phyloP scores from a whole-genome alignment of 2,888 invertebrate genomes.

The Amorpha juglandis region DNA sequence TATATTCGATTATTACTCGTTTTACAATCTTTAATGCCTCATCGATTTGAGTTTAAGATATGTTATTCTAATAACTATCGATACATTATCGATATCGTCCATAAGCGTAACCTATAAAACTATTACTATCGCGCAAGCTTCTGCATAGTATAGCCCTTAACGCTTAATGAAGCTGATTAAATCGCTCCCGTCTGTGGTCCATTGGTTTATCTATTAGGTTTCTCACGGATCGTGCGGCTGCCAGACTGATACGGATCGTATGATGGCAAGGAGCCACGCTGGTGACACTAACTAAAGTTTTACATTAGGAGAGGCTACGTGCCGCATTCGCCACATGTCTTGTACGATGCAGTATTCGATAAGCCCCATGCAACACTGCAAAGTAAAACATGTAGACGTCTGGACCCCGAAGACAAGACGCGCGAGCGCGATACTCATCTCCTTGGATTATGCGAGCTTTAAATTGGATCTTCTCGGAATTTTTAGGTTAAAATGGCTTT shows the following conservation, averaged over 20 bases:
- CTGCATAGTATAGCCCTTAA: slow-evolving; percentile 49
- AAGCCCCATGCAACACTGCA: slow-evolving; percentile 21
- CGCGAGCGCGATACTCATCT: slow-evolving; percentile 66
- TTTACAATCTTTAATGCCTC: slow-evolving; percentile 64
- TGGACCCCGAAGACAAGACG: slow-evolving; percentile 37
- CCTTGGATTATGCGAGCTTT: slow-evolving; percentile 71
- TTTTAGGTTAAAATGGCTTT: slow-evolving; percentile 73
- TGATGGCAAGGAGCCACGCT: slow-evolving; percentile 24
- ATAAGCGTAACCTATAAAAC: slow-evolving; percentile 33
- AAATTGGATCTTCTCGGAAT: slow-evolving; percentile 78
- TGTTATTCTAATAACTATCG: slow-evolving; percentile 48
- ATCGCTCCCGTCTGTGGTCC: slow-evolving; percentile 58
- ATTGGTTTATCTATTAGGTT: slow-evolving; percentile 62
- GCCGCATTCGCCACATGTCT: slow-evolving; percentile 18
- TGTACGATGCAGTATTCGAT: slow-evolving; percentile 18
- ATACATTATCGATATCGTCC: slow-evolving; percentile 48
- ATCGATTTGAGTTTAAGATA: slow-evolving; percentile 67
- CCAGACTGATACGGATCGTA: slow-evolving; percentile 58
- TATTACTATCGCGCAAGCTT: slow-evolving; percentile 50
- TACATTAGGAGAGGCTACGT: slow-evolving; percentile 23
- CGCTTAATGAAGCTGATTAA: slow-evolving; percentile 72
- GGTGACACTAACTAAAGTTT: slow-evolving; percentile 34
- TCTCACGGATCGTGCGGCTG: slow-evolving; percentile 67
- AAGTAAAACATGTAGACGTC: slow-evolving; percentile 24
- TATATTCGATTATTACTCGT: slow-evolving; percentile 70